phyloP scores from a whole-genome alignment of 2,797 vertebrate genomes.

The Microcaecilia unicolor region DNA sequence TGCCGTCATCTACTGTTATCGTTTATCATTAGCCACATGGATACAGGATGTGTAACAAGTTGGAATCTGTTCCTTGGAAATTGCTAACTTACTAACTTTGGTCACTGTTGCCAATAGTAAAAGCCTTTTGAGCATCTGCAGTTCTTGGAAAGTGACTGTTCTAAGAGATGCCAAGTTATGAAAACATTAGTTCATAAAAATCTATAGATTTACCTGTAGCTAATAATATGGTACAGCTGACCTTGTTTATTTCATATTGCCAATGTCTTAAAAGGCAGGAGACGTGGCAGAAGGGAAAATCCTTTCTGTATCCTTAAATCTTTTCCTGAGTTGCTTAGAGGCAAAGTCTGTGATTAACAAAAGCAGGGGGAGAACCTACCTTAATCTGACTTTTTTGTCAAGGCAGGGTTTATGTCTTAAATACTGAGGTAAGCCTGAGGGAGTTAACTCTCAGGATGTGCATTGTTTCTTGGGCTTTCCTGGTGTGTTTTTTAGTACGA shows the following conservation, averaged over 20 bases:
- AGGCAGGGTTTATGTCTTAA: constrained; percentile 31
- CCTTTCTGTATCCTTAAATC: constrained; percentile 17
- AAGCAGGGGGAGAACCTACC: constrained; percentile 25
- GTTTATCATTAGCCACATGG: constrained; percentile 30
- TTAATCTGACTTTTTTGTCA: constrained; percentile 30
- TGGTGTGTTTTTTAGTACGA: too few species aligned
- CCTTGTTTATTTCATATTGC: constrained; percentile 1
- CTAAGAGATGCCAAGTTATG: not conserved
- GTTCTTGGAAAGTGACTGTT: not conserved
- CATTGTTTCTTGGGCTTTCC: too few species aligned
- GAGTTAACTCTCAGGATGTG: too few species aligned
- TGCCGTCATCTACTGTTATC: too few species aligned
- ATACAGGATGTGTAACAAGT: constrained; percentile 14
- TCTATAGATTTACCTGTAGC: constrained; percentile 1
- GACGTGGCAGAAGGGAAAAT: not conserved
- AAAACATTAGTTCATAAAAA: constrained; percentile 10
- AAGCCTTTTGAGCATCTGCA: constrained; percentile 8
- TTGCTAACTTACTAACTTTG: constrained; percentile 14
- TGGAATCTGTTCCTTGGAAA: constrained; percentile 32
- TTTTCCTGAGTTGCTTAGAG: constrained; percentile 15
- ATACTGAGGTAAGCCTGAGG: constrained; percentile 27
- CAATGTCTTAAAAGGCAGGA: constrained; percentile 14
- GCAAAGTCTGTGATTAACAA: constrained; percentile 28
- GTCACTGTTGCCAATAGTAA: constrained; percentile 11
- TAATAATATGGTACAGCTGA: constrained; percentile 8